Conservation (phyloP, 2,888 invertebrate genomes). For the Mythimna pallens region DNA sequence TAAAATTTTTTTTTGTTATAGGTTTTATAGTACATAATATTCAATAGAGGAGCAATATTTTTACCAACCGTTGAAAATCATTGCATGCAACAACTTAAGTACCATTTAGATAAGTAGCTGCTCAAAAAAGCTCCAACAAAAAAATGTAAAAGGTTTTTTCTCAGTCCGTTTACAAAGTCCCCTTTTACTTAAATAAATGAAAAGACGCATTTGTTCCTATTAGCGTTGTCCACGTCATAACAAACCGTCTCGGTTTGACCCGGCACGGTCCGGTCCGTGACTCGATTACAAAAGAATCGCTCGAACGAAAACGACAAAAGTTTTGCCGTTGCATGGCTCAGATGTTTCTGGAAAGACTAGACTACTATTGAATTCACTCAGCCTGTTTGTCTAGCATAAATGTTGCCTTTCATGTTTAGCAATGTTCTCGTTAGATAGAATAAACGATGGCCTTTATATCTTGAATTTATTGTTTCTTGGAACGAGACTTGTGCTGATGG, state of each 20-base stretch:
- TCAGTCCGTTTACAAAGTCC: conserved; percentile 15
- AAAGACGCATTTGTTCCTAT: conserved; percentile 66
- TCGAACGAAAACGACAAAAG: conserved; percentile 65
- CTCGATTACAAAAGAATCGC: conserved; percentile 68
- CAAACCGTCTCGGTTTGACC: conserved; percentile 58
- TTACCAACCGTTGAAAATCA: conserved; percentile 4
- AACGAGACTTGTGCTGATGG: conserved; percentile 15
- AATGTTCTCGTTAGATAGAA: conserved; percentile 33
- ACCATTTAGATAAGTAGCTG: conserved; percentile 13
- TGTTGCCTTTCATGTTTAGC: conserved; percentile 41
- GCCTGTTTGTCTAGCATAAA: conserved; percentile 48
- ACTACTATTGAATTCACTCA: conserved; percentile 45
- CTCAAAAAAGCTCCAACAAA: neutral
- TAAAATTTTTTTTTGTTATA: too few relatives aligned
- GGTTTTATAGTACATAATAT: too few relatives aligned
- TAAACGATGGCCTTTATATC: conserved; percentile 23
- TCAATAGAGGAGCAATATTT: neutral
- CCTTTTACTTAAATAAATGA: conserved; percentile 48
- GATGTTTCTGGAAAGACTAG: conserved; percentile 37
- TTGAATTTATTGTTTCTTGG: conserved; percentile 17
- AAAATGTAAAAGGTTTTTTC: conserved; percentile 13
- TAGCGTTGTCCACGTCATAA: conserved; percentile 67
- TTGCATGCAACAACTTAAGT: neutral
- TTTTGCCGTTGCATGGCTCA: conserved; percentile 44
- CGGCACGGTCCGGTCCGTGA: conserved; percentile 66